phyloP scores from a whole-genome alignment of 1,140 invertebrate genomes.

The Wasmannia auropunctata region DNA sequence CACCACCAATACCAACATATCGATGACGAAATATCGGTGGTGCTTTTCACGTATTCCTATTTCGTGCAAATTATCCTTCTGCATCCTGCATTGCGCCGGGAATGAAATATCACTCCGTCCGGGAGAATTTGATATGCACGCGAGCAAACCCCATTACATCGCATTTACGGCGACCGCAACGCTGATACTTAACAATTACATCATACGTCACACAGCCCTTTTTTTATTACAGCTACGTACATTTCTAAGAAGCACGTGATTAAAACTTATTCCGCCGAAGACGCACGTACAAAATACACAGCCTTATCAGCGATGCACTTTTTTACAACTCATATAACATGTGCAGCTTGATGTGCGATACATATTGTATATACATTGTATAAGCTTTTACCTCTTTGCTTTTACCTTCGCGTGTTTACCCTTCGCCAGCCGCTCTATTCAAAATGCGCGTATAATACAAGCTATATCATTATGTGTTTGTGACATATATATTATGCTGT shows the following conservation, averaged over 20 bases:
- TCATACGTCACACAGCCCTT: constrained; percentile 39
- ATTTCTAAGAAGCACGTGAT: constrained; percentile 14
- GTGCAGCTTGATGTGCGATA: too few species aligned
- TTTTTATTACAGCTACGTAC: constrained; percentile 46
- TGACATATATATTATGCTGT: too few species aligned
- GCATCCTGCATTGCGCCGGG: neutral
- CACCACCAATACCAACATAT: neutral
- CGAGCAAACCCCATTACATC: constrained; percentile 41
- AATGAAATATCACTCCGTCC: constrained; percentile 43
- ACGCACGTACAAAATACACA: neutral
- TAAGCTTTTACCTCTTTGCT: too few species aligned
- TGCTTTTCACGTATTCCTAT: neutral
- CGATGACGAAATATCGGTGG: neutral
- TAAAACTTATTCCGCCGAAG: constrained; percentile 25
- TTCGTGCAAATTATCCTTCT: constrained; percentile 39
- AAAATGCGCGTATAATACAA: too few species aligned
- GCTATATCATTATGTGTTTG: too few species aligned
- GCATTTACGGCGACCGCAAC: constrained; percentile 43
- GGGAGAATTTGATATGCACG: constrained; percentile 54
- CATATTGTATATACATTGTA: too few species aligned
- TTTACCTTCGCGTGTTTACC: too few species aligned
- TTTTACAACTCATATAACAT: too few species aligned
- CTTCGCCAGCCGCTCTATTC: too few species aligned
- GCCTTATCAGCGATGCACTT: too few species aligned
- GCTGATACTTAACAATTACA: constrained; percentile 53